Evolutionary conservation across 2,797 vertebrate genomes (phyloP).

Genomic region (Pampus argenteus): DNA sequence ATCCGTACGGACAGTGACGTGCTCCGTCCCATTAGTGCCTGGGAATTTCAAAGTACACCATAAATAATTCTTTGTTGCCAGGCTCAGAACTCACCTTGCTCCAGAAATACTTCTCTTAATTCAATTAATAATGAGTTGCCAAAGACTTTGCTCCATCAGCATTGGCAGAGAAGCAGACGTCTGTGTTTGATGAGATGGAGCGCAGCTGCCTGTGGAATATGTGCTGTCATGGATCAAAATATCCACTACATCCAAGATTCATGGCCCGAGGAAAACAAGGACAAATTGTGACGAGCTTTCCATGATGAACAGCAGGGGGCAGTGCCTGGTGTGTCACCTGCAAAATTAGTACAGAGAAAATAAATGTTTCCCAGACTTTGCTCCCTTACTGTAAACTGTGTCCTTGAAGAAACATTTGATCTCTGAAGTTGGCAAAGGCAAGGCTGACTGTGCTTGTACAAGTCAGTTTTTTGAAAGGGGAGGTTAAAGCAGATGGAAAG

Average conservation of each 20-base stretch:
- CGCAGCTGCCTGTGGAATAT: conserved; percentile 43
- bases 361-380: conserved; percentile 39
- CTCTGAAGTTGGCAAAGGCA: conserved; percentile 26
- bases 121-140: conserved; percentile 77
- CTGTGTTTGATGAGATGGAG: conserved; percentile 33
- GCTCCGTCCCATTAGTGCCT: conserved; percentile 61
- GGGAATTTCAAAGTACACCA: conserved; percentile 61
- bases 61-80: conserved; percentile 73
- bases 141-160: conserved; percentile 44
- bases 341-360: conserved; percentile 30
- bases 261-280: conserved; percentile 45
- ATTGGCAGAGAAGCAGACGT: conserved; percentile 40
- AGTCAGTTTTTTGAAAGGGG: conserved; percentile 34
- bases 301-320: conserved; percentile 39
- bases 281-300: conserved; percentile 19
- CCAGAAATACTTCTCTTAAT: conserved; percentile 71
- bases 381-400: conserved; percentile 20
- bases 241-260: conserved; percentile 56
- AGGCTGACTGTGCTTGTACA: conserved; percentile 12
- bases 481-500: conserved; percentile 44
- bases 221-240: conserved; percentile 70
- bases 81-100: conserved; percentile 65
- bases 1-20: conserved; percentile 59
- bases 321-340: conserved; percentile 29
- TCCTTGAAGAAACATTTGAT: conserved; percentile 49